Conservation (phyloP, 2,113 vertebrate species). For the Scortum barcoo region DNA sequence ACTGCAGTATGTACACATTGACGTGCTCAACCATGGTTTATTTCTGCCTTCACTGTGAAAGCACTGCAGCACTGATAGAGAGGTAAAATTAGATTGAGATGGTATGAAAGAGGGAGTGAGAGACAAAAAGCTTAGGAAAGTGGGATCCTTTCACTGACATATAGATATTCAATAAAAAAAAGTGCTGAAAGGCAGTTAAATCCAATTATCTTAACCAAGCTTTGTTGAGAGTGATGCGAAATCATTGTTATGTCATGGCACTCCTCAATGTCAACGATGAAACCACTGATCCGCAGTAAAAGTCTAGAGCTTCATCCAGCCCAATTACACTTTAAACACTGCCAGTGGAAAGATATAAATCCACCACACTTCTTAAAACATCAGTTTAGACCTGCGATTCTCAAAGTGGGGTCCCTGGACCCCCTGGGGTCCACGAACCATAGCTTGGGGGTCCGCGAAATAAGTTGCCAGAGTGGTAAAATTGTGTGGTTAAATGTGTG, state of each 20-base stretch:
- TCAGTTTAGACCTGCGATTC: no score
- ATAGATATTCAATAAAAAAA: slow-evolving; percentile 57
- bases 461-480: no score
- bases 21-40: neutral
- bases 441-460: no score
- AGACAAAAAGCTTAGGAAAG: slow-evolving; percentile 7
- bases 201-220: slow-evolving; percentile 41
- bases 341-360: neutral
- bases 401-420: no score
- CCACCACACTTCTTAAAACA: neutral
- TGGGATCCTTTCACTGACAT: slow-evolving; percentile 33
- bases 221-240: slow-evolving; percentile 14
- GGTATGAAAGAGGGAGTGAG: neutral
- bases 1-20: neutral
- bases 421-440: no score
- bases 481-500: no score
- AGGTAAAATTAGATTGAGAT: neutral
- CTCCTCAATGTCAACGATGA: slow-evolving; percentile 23
- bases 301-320: neutral
- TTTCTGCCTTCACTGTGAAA: neutral
- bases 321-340: neutral
- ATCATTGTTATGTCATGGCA: neutral
- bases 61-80: neutral
- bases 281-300: slow-evolving; percentile 13
- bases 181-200: slow-evolving; percentile 43